Conservation (phyloP, 1,140 invertebrate genomes). For the Euwallacea similis region DNA sequence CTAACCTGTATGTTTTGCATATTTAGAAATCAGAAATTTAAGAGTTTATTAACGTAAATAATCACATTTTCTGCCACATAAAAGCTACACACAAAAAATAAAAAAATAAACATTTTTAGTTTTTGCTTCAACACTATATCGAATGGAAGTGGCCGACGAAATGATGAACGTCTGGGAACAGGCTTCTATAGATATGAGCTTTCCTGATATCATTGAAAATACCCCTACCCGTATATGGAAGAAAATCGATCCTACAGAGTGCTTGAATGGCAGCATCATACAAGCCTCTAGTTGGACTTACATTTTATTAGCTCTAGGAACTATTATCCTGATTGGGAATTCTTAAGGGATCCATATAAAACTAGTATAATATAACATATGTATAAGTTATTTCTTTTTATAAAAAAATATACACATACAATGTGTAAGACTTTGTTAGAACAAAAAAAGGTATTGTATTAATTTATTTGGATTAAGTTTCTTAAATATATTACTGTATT, state of each 20-base stretch:
- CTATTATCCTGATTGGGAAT: no score
- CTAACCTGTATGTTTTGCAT: background rate
- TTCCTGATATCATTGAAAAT: constrained; percentile 11
- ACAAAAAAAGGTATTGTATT: no score
- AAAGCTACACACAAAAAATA: background rate
- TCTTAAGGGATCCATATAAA: no score
- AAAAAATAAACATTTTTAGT: constrained; percentile 11
- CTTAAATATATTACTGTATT: no score
- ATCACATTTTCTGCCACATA: no score
- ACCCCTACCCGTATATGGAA: constrained; percentile 27
- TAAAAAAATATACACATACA: no score
- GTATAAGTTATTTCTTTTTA: no score
- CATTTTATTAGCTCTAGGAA: no score
- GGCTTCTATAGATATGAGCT: constrained; percentile 15
- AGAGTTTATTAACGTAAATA: background rate
- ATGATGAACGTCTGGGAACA: constrained; percentile 19
- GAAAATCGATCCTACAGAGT: constrained; percentile 16
- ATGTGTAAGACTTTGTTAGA: no score
- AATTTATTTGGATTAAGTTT: no score
- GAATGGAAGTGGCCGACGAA: constrained; percentile 20
- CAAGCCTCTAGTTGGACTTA: no score
- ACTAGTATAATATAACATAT: no score
- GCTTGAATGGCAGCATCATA: background rate
- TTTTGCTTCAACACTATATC: constrained; percentile 22
- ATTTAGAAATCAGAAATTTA: background rate